Conservation (phyloP, 1,140 invertebrate species). For the Magallana angulata region DNA sequence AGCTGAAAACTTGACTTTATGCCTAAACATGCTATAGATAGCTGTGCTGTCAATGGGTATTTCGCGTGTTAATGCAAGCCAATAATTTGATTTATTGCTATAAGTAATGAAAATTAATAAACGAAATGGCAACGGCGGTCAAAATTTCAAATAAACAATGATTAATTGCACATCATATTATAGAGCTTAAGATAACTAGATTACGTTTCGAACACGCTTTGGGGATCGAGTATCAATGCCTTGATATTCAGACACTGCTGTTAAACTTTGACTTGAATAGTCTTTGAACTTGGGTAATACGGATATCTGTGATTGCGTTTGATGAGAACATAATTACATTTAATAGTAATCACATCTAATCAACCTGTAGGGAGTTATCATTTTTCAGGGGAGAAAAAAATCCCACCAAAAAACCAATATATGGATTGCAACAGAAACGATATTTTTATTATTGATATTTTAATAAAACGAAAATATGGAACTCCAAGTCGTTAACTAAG, state of each 20-base stretch:
- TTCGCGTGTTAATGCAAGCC: conserved; percentile 34
- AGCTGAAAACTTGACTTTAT: conserved; percentile 31
- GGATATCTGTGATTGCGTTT: conserved; percentile 1
- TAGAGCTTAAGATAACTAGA: conserved; percentile 32
- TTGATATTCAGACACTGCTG: not conserved
- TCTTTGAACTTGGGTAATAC: conserved; percentile 28
- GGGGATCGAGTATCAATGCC: conserved; percentile 11
- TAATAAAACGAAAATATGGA: not conserved
- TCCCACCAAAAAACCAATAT: not conserved
- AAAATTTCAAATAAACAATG: conserved; percentile 38
- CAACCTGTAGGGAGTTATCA: not conserved
- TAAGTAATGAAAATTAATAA: conserved; percentile 39
- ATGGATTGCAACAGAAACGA: not conserved
- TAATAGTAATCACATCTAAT: conserved; percentile 23
- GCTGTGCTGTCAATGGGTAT: conserved; percentile 23
- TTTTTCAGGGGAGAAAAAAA: not conserved
- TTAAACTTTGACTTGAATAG: conserved; percentile 28
- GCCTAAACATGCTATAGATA: conserved; percentile 31
- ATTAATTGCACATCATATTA: conserved; percentile 35
- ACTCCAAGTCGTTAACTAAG: not conserved
- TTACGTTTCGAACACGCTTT: conserved; percentile 32
- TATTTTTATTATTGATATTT: conserved; percentile 23
- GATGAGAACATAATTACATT: not conserved
- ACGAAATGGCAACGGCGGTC: conserved; percentile 34
- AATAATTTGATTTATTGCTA: conserved; percentile 37